Evolutionary conservation across 2,888 invertebrate species (phyloP), one percentile per base, ranked within the genome.

Genomic region (Agrotis puta): DNA sequence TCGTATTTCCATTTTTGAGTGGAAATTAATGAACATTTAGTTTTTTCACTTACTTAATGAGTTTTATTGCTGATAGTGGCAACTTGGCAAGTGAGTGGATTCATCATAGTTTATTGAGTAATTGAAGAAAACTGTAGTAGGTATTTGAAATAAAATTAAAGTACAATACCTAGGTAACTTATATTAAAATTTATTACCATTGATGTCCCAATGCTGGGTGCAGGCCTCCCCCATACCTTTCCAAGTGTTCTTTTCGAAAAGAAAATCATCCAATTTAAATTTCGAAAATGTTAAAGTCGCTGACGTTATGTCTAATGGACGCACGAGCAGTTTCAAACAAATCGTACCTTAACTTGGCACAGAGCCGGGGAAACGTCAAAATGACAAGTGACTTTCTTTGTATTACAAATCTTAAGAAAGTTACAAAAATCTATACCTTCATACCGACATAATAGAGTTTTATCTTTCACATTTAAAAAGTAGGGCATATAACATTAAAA

Each of bases 1-100:
- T 67, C 43, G 53, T 64, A 77, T 81, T 77, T 67, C 66, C 56
- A 50, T 81, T 57, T 1, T 27, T 50, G 45, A 47, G 47, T 51
- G 18, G 11, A n/a, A 56, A 62, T 64, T 77, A 39, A 61, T 48
- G 45, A 56, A 56, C n/a, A 56, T 33, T 53, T 27, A 1, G 9
- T 18, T 18, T 18, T 14, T 53, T 53, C 16, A 22, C 16, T 5
- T 16, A 54, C 24, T 18, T 53, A 9, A 27, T 13, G 13, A n/a
- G n/a, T 56, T 33, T 56, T 56, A 7, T 33, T 33, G 1, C 13
- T 13, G 27, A n/a, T n/a, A 18, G 9, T 27, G 18, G 27, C n/a
- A 54, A 54, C 27, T 27, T 54, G 18, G 18, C 2, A 11, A 27
- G 18, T 54, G 7, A 54, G 14, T 7, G 20, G 22, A 27, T 18